These are phyloP conservation scores for Acomys russatus DNA, from an alignment of 2,797 vertebrate species.

Conservation along the genomic window DNA sequence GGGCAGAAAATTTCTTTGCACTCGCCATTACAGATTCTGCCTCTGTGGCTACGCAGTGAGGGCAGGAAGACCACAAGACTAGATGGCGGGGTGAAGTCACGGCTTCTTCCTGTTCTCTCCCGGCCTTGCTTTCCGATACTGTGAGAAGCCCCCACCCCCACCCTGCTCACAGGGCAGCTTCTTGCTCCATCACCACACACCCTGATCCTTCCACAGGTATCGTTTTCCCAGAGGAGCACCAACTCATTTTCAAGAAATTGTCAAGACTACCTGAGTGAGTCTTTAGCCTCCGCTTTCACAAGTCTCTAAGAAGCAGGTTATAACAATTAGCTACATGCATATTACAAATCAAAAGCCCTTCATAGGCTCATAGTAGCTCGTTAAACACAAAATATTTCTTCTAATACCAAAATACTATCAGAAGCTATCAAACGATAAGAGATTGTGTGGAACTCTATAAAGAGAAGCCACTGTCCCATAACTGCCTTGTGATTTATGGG, in stretches of 20 bases:
- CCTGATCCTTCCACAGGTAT: neutral
- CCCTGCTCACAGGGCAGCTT: neutral
- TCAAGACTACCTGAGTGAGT: neutral
- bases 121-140: neutral
- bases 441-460: neutral
- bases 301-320: neutral
- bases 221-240: neutral
- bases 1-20: neutral
- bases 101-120: neutral
- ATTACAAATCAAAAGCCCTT: constrained; percentile 19
- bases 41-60: neutral
- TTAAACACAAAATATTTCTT: constrained; percentile 13
- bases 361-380: neutral
- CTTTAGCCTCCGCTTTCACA: constrained; percentile 6
- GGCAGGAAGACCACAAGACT: neutral
- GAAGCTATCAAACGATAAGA: neutral
- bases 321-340: neutral
- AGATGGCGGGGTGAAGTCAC: neutral
- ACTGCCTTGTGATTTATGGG: neutral
- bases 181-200: neutral
- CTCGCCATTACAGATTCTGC: neutral
- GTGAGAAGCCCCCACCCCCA: neutral
- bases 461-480: neutral
- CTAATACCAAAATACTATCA: neutral
- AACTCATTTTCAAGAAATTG: neutral